Conservation (phyloP, 2,797 vertebrate species). For the Falco biarmicus region DNA sequence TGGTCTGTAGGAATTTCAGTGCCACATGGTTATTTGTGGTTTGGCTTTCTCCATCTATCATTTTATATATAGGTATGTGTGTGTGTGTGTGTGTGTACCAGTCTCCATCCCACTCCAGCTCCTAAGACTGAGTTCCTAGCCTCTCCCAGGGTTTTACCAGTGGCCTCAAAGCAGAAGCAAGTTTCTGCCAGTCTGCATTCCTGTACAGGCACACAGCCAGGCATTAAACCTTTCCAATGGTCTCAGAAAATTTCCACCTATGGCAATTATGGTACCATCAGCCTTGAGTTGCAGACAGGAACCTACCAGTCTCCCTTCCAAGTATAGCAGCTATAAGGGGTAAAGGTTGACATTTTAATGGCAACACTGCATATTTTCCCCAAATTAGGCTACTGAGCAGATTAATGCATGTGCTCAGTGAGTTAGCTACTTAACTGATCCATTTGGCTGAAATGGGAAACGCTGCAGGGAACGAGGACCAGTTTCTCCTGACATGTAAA, state of each 20-base stretch:
- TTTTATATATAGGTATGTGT: neutral
- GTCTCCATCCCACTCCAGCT: neutral
- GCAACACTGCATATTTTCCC: neutral
- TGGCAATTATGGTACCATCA: neutral
- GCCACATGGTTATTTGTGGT: neutral
- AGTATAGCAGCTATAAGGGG: neutral
- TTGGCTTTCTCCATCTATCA: neutral
- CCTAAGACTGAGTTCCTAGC: neutral
- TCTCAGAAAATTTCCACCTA: neutral
- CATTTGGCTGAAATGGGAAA: neutral
- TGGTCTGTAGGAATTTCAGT: constrained; percentile 15
- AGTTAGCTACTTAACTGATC: neutral
- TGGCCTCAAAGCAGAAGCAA: neutral
- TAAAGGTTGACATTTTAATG: neutral
- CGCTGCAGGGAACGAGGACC: neutral
- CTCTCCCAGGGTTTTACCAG: neutral
- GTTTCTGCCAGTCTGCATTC: neutral
- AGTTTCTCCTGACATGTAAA: neutral
- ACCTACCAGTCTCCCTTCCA: neutral
- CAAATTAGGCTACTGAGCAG: neutral
- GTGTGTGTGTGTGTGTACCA: too few species aligned
- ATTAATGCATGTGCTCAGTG: neutral
- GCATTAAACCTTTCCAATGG: neutral
- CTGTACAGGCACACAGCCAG: neutral
- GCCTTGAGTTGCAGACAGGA: neutral